Base-by-base conservation (phyloP, 2,888 invertebrate genomes). In the Drosophila ezoana region DNA sequence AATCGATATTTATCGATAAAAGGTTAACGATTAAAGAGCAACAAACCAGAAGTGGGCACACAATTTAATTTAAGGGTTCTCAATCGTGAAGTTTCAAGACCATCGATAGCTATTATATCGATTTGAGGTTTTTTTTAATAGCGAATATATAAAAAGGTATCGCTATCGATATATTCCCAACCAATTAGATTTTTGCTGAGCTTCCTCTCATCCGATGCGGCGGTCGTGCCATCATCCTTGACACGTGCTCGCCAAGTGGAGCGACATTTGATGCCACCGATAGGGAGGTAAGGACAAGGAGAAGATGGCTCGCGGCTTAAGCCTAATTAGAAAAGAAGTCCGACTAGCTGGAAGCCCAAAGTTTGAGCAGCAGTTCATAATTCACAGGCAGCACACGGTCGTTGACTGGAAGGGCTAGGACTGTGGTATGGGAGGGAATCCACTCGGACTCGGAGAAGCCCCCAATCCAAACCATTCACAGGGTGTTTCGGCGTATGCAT, bases 311-410 rank as follows among this genome's bases (percentile, higher is more conserved):
- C 48, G 54, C 37, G 59, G 72, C 72, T 57, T 61, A 28, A 44
- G 40, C 41, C 74, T 77, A 81, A 80, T 80, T 80, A 80, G 85
- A 73, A 69, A 44, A 59, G 51, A 59, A 56, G 41, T 59, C 52
- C 23, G n/a, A 47, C 11, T 32, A 45, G 32, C 43, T 40, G 40
- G 10, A 23, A 52, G 32, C 32, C 13, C 33, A 20, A 16, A 64
- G 43, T 28, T 23, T 4, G 53, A 28, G n/a, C 44, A 49, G 44
- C 54, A 49, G 76, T 79, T 77, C 72, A 86, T 86, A 83, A 81
- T 79, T 86, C 63, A 62, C 69, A 61, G 67, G 45, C 81, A 70
- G 65, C 11, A 49, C 38, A 35, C 51, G 71, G 76, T 76, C 73
- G 57, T 51, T 60, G 71, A 76, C 71, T 60, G 51, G 20, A 43